Conservation (phyloP, 2,797 vertebrate genomes). For the Emys orbicularis region DNA sequence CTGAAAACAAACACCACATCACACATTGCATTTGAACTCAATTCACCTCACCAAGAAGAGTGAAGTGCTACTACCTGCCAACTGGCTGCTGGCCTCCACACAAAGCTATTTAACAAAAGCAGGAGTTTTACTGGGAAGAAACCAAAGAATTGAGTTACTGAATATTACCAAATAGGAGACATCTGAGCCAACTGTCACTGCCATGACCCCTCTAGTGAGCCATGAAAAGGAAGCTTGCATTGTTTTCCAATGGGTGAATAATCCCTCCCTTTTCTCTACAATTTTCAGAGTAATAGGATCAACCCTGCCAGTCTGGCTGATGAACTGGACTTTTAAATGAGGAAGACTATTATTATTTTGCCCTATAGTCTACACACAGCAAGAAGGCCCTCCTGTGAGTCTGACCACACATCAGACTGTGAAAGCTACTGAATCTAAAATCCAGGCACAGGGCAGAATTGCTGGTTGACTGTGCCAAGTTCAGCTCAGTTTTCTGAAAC, state of each 20-base stretch:
- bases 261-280: not conserved
- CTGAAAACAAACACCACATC: not conserved
- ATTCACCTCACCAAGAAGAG: not conserved
- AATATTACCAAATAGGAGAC: not conserved
- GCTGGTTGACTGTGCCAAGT: not conserved
- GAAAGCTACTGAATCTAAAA: not conserved
- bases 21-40: not conserved
- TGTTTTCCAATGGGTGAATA: not conserved
- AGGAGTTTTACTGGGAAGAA: not conserved
- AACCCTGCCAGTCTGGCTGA: not conserved
- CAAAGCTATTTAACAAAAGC: not conserved
- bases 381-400: conserved; percentile 3
- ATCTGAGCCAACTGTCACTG: not conserved
- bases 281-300: conserved; percentile 14
- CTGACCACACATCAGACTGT: not conserved
- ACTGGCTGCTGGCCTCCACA: not conserved
- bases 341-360: not conserved
- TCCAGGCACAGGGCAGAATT: not conserved
- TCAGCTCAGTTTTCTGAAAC: not conserved
- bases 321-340: not conserved
- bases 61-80: not conserved
- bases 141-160: not conserved
- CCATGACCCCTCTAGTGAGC: not conserved
- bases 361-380: not conserved
- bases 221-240: not conserved